phyloP scores from a whole-genome alignment of 2,797 vertebrate species.

The Tiaroga cobitis region DNA sequence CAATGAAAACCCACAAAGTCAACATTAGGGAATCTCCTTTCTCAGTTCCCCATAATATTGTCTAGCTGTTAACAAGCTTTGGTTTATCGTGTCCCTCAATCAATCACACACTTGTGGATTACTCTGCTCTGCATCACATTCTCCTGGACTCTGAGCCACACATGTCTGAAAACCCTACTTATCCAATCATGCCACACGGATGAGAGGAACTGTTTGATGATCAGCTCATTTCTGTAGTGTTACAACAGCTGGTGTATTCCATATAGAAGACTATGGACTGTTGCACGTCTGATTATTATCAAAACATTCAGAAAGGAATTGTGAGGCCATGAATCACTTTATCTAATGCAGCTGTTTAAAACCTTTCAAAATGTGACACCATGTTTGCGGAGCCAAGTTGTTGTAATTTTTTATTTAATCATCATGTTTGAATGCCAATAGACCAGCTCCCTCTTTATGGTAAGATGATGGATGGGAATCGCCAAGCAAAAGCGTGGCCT shows the following conservation, averaged over 20 bases:
- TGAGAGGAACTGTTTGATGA: constrained; percentile 37
- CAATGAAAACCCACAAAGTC: background rate
- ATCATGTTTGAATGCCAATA: constrained; percentile 36
- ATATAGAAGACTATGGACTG: constrained; percentile 33
- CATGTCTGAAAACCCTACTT: constrained; percentile 40
- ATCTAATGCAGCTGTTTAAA: constrained; percentile 39
- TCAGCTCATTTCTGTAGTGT: constrained; percentile 28
- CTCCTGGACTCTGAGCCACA: constrained; percentile 41
- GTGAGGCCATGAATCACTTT: constrained; percentile 39
- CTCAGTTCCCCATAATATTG: constrained; percentile 53
- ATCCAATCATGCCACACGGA: constrained; percentile 43
- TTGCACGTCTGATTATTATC: constrained; percentile 51
- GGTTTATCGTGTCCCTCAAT: constrained; percentile 50
- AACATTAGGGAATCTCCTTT: constrained; percentile 46
- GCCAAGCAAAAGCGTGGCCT: constrained; percentile 47
- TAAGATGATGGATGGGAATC: constrained; percentile 56
- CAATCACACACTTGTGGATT: constrained; percentile 49
- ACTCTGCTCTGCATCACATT: constrained; percentile 42
- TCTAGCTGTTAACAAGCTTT: constrained; percentile 45
- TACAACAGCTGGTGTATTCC: constrained; percentile 40
- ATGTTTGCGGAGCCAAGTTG: constrained; percentile 30
- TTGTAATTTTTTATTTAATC: constrained; percentile 39
- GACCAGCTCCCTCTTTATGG: constrained; percentile 18
- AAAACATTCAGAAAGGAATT: constrained; percentile 49
- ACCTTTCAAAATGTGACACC: constrained; percentile 36